Evolutionary conservation across 2,888 invertebrate genomes (phyloP), one percentile per base, ranked within the genome.

Genomic region (Lymantria dispar): DNA sequence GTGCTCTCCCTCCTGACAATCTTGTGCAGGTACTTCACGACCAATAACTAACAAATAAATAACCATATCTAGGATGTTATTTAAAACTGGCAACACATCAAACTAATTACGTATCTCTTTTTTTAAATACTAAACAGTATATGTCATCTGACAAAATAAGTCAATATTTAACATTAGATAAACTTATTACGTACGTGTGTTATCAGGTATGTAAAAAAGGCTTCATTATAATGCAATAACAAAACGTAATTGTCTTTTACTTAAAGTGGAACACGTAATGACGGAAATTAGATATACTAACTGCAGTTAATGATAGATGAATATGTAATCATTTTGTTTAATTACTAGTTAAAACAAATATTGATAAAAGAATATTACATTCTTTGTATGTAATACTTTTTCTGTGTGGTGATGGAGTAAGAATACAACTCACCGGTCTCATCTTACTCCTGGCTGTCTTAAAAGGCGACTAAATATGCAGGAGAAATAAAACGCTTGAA

Each of bases 161-260:
- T 31, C 38, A 38, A n/a, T 38, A 38, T 12, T 43, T 38, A 43
- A 43, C 14, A 39, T 44, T 15, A 49, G 40, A 36, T 48, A 44
- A 45, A 41, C n/a, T 11, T 9, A 38, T 38, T 30, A 14, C 8
- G 8, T 22, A 30, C 42, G 39, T 39, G 39, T 41, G 31, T 44
- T 45, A 41, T 47, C 42, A 41, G 11, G 33, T 33, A 47, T 50
- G 42, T 47, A 42, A 45, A n/a, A n/a, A n/a, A n/a, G n/a, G n/a
- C 48, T 51, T 48, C 50, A 54, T 54, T 54, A 51, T 22, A 51
- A 46, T 31, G 39, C 39, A 45, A 43, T 48, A 45, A 37, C 45
- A 50, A 50, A 31, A 37, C 38, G 50, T 50, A 45, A 50, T 50
- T 13, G 42, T 8, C 48, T 45, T 48, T 54, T 48, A 50, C 45